A percentile compares a stretch with the other conserved stretches of the same genome.
Conservation (phyloP, 2,113 vertebrate species). For the Echinops telfairi region DNA sequence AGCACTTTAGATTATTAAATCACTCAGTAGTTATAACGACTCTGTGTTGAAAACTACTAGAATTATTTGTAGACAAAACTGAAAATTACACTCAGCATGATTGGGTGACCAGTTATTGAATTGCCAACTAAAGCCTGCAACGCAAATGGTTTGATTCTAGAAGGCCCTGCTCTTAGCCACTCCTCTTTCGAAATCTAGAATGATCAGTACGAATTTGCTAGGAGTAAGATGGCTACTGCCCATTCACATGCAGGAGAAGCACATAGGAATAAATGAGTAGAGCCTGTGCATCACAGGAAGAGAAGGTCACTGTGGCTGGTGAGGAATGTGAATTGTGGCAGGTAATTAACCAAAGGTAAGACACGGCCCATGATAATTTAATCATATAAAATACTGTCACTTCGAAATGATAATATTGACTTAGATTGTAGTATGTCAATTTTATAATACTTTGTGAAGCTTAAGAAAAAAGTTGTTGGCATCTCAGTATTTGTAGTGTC, state of each 20-base stretch:
- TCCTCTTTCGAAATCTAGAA: neutral
- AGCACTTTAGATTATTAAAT: constrained; percentile 40
- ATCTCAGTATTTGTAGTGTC: constrained; percentile 21
- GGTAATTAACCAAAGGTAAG: constrained; percentile 1
- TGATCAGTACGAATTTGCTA: constrained; percentile 6
- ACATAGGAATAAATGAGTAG: constrained; percentile 6
- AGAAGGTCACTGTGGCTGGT: neutral
- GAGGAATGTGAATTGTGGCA: constrained; percentile 10
- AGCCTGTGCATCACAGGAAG: neutral
- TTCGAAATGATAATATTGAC: constrained; percentile 39
- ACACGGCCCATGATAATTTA: neutral
- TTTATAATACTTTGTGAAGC: constrained; percentile 17
- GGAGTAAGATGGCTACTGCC: constrained; percentile 3
- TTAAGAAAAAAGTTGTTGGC: constrained; percentile 2
- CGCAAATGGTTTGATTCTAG: constrained; percentile 1
- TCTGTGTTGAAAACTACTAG: neutral
- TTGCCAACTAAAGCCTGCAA: constrained; percentile 21
- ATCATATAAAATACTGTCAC: constrained; percentile 26
- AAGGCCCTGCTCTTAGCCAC: neutral
- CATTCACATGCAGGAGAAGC: neutral
- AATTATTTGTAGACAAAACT: neutral
- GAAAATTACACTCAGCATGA: constrained; percentile 5
- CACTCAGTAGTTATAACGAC: constrained; percentile 27
- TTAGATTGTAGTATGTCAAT: constrained; percentile 50
- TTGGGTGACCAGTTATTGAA: neutral